Base-by-base conservation (phyloP, 1,140 invertebrate genomes). In the Druon quercuslanigerum region DNA sequence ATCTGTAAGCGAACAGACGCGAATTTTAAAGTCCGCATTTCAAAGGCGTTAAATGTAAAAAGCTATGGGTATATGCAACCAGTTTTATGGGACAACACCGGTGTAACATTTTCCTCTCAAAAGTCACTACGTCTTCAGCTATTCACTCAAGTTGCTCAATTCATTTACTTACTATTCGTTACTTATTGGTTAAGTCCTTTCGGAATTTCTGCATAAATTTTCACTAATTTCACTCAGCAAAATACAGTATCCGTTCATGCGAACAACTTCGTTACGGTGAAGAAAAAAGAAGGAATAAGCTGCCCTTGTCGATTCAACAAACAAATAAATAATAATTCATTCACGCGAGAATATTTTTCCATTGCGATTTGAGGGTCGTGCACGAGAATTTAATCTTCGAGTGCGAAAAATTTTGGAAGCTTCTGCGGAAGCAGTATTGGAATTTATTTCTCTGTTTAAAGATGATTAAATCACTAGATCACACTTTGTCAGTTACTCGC, bases 381-480 rank as follows among this genome's bases (percentile, higher is more conserved):
- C 82, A 83, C 82, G 80, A 87, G 76, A 86, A 85, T 88, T 86
- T 79, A 82, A 80, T 84, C 79, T 76, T 84, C 75, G 74, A 79
- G 73, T 81, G 86, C 80, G 80, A 82, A 83, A 84, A 76, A 86
- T 57, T 79, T 87, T 76, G 54, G 79, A 78, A 84, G 77, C 75
- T 79, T 84, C 79, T 86, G 86, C 79, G 80, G 78, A 80, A 74
- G 57, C 57, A 33, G 40, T 46, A 33, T 40, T 66, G 40, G 80
- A 84, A 85, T 87, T 89, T 76, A 85, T 87, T 88, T 82, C 71
- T 84, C 33, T 76, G 50, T 81, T 81, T 82, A 70, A 86, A 85
- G 83, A 86, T 81, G 86, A 87, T 84, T 74, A 87, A n/a, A 84
- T 82, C 76, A 89, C 84, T 90, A 88, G 88, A 86, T 87, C 86